phyloP scores from a whole-genome alignment of 2,797 vertebrate species.

The Glyptemys insculpta region DNA sequence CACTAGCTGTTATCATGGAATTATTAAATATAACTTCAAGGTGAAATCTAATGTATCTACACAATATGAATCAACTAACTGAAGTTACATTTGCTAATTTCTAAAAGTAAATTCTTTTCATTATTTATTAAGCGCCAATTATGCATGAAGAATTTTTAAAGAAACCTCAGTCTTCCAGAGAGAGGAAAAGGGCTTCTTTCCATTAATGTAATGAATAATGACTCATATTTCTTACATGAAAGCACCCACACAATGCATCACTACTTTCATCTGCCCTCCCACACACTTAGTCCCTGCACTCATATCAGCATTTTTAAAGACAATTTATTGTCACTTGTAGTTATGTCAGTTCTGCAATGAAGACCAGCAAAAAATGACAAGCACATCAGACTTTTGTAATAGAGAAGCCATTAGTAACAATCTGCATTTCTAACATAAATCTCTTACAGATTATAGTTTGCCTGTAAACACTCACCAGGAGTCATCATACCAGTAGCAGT shows the following conservation, averaged over 20 bases:
- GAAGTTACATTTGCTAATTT: conserved; percentile 62
- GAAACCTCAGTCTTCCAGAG: conserved; percentile 56
- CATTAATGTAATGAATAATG: conserved; percentile 47
- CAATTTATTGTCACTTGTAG: conserved; percentile 62
- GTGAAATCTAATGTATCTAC: conserved; percentile 28
- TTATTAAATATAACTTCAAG: conserved; percentile 25
- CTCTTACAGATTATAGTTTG: background rate
- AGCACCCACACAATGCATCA: conserved; percentile 75
- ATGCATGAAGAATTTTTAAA: conserved; percentile 61
- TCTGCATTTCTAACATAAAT: background rate
- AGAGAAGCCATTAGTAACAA: background rate
- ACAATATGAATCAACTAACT: background rate
- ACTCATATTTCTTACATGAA: conserved; percentile 69
- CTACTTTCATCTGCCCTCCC: conserved; percentile 73
- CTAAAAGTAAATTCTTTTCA: conserved; percentile 56
- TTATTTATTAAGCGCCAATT: conserved; percentile 52
- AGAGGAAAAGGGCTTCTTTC: conserved; percentile 57
- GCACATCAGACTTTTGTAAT: background rate
- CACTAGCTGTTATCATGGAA: background rate
- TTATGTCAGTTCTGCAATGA: conserved; percentile 63
- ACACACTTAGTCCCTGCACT: conserved; percentile 66
- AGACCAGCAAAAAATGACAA: background rate
- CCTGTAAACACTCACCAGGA: conserved; percentile 8
- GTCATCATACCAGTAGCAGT: background rate
- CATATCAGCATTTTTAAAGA: conserved; percentile 70